Conservation (phyloP, 2,888 invertebrate genomes). For the Tricholauxania praeusta region DNA sequence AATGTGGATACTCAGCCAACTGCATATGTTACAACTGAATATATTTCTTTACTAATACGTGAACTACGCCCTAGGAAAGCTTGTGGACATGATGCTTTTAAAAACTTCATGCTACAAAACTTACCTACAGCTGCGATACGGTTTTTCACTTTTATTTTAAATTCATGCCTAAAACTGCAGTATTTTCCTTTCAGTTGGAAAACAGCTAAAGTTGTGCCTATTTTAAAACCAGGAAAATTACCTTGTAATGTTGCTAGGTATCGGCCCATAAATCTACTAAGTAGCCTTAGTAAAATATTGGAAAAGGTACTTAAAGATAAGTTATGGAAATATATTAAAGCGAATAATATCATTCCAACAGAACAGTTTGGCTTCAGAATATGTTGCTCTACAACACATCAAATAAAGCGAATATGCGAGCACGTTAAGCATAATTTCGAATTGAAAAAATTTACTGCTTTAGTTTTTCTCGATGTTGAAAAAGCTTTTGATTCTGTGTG, state of each 20-base stretch:
- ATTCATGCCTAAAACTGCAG: conserved; percentile 37
- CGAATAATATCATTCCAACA: conserved; percentile 21
- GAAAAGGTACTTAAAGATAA: conserved; percentile 39
- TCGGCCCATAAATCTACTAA: conserved; percentile 35
- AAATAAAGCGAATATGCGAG: conserved; percentile 12
- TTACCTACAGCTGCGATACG: conserved; percentile 15
- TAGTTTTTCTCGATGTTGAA: not conserved
- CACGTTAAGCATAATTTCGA: not conserved
- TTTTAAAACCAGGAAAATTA: conserved; percentile 23
- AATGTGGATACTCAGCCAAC: not conserved
- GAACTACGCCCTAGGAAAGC: conserved; percentile 19
- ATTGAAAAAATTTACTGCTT: not conserved
- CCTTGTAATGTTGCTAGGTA: conserved; percentile 27
- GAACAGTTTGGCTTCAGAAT: conserved; percentile 34
- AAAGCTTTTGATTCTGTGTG: conserved; percentile 17
- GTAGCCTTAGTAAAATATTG: conserved; percentile 32
- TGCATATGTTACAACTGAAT: not conserved
- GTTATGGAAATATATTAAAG: conserved; percentile 17
- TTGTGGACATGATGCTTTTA: conserved; percentile 19
- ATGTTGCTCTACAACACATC: conserved; percentile 14
- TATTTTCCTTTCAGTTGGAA: conserved; percentile 37
- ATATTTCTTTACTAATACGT: conserved; percentile 4
- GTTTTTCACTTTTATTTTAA: conserved; percentile 32
- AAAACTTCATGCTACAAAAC: conserved; percentile 22
- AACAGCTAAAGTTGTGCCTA: conserved; percentile 35